A percentile compares a stretch with the other conserved stretches of the same genome.
Conservation (phyloP, 2,888 invertebrate species). For the Empis livida region DNA sequence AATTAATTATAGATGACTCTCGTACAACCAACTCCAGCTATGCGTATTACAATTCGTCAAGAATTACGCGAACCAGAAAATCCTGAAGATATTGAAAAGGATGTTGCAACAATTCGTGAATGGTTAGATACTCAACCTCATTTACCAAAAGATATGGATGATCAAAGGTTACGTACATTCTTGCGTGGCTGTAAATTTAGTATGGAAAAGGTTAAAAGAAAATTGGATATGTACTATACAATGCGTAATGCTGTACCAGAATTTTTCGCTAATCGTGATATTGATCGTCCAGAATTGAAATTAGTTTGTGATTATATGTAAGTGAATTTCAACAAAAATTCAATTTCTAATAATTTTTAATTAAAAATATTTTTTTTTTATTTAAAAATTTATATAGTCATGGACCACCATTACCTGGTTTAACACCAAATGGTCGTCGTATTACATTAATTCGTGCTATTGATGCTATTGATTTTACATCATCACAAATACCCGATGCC, state of each 20-base stretch:
- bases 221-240: conserved; percentile 79
- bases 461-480: conserved; percentile 50
- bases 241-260: conserved; percentile 73
- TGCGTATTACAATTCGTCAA: conserved; percentile 51
- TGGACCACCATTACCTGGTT: conserved; percentile 66
- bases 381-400: conserved; percentile 38
- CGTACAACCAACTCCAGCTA: conserved; percentile 52
- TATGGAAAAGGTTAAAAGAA: conserved; percentile 70
- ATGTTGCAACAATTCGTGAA: conserved; percentile 48
- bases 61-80: conserved; percentile 51
- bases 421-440: conserved; percentile 67
- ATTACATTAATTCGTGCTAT: conserved; percentile 61
- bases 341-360: no score
- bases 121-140: conserved; percentile 56
- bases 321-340: conserved; percentile 29
- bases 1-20: conserved; percentile 40
- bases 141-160: conserved; percentile 56
- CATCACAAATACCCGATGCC: conserved; percentile 59
- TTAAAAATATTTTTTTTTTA: background rate
- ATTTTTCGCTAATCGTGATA: conserved; percentile 65
- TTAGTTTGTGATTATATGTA: conserved; percentile 57
- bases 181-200: conserved; percentile 78
- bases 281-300: conserved; percentile 56
- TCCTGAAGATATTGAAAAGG: conserved; percentile 44
- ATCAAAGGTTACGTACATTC: conserved; percentile 65